Base-by-base conservation (phyloP, 1,140 invertebrate genomes). In the Ganaspis sp. region DNA sequence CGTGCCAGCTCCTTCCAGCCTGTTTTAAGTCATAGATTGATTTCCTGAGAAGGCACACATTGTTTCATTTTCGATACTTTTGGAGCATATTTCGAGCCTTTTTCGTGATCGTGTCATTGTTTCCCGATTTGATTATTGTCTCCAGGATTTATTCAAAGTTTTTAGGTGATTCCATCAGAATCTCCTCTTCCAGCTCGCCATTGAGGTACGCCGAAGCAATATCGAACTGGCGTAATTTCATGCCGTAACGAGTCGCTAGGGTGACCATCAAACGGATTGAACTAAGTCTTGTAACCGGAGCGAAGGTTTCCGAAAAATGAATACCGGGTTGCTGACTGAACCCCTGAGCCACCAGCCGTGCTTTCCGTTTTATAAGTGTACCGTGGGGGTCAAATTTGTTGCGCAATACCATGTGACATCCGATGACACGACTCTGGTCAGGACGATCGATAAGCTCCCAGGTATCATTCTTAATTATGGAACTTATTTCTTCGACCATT, bases 1-100 rank as follows among this genome's bases (percentile, higher is more conserved):
- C 4, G n/a, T 49, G 15, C 45, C 45, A 49, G 45, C n/a, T 49
- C n/a, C 45, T 49, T 15, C 4, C 45, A 83, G 76, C 77, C 77
- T 45, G 79, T 77, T 70, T 78, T 86, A 78, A 87, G 82, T 80
- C 85, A 76, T 80, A 82, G 29, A 72, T 79, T 75, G 69, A 73
- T 76, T 73, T 40, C 78, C 76, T 54, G 70, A 49, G 45, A 21
- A 38, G 54, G 58, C 75, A 69, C 74, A 58, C 73, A 34, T 71
- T 79, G 53, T 81, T 77, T 72, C 53, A 73, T 49, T 49, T 3
- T 49, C 45, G 45, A 49, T 15, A 49, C 4, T 8, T 4, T n/a
- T 5, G 15, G 9, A 49, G n/a, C 45, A 49, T 49, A 9, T 49
- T 3, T 4, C n/a, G 4, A 15, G 45, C 9, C 15, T 49, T 49